Evolutionary conservation across 2,113 vertebrate genomes (phyloP), one percentile per base, ranked within the genome.

Genomic region (Silurus glanis): DNA sequence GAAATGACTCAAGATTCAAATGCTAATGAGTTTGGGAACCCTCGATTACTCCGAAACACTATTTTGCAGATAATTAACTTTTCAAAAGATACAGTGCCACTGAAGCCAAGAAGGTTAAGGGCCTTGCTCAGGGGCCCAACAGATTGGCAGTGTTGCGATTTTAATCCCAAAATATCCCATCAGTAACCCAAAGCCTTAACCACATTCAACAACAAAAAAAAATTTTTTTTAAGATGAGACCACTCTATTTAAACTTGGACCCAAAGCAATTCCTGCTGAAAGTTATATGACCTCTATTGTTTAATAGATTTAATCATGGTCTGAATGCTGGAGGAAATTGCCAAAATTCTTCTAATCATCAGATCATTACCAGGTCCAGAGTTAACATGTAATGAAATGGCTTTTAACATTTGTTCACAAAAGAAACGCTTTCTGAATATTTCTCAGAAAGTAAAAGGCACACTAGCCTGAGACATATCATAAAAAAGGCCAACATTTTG

Each of bases 291-390:
- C 72, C 9, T 9, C 45, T 14, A 14, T 23, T 75, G 47, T 75
- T 75, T 75, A 51, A 13, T 75, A n/a, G 49, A 5, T 51, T 75
- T 88, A 83, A 91, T 89, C 83, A 16, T 89, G 90, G 28, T 89
- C 87, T 66, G 82, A 86, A 86, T 86, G 87, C 81, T 87, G 16
- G 25, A 89, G 91, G 90, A 94, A 91, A 87, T 90, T 82, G 93
- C 92, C 92, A 91, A 91, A 91, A 89, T 85, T 89, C 87, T 88
- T 90, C 90, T 90, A 87, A 76, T 62, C 64, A 88, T 88, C 87
- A 90, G 75, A 88, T 91, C 92, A 92, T 82, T 92, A 90, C 91
- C 88, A 90, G 89, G 85, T 83, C 87, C 80, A 87, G 81, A 79
- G 88, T 84, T 79, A 81, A 47, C 80, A 45, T 90, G 91, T 66